These are phyloP conservation scores for Zaprionus gabonicus DNA, from an alignment of 1,140 invertebrate species.

Conservation along the genomic window DNA sequence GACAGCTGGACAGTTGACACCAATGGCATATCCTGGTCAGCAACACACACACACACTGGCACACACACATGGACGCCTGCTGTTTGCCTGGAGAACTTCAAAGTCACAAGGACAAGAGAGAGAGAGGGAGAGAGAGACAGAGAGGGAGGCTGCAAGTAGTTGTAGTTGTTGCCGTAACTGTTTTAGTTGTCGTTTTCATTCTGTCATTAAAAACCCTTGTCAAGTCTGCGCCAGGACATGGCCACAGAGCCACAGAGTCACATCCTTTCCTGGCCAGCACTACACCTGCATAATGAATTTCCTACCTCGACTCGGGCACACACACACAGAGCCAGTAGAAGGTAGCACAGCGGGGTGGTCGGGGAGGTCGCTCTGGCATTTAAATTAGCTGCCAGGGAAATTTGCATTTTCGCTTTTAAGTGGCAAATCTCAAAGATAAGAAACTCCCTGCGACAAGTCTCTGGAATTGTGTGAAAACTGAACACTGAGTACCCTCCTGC, in stretches of 20 bases:
- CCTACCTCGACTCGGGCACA: constrained; percentile 40
- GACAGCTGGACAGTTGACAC: constrained; percentile 75
- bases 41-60: constrained; percentile 19
- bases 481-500: neutral
- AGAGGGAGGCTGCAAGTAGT: constrained; percentile 39
- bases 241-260: constrained; percentile 41
- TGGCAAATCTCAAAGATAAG: constrained; percentile 54
- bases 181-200: constrained; percentile 80
- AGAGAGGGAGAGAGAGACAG: no score
- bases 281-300: constrained; percentile 79
- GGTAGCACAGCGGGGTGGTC: neutral
- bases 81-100: constrained; percentile 61
- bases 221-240: constrained; percentile 65
- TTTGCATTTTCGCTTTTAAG: constrained; percentile 74
- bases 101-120: constrained; percentile 53
- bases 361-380: constrained; percentile 43
- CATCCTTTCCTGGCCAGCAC: constrained; percentile 46
- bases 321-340: neutral
- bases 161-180: constrained; percentile 27
- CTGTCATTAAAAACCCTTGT: constrained; percentile 82
- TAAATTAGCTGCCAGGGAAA: constrained; percentile 69
- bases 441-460: neutral
- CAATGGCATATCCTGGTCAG: constrained; percentile 67
- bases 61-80: constrained; percentile 20
- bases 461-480: neutral